phyloP scores from a whole-genome alignment of 2,888 invertebrate genomes.

The Ormyrus labotus region DNA sequence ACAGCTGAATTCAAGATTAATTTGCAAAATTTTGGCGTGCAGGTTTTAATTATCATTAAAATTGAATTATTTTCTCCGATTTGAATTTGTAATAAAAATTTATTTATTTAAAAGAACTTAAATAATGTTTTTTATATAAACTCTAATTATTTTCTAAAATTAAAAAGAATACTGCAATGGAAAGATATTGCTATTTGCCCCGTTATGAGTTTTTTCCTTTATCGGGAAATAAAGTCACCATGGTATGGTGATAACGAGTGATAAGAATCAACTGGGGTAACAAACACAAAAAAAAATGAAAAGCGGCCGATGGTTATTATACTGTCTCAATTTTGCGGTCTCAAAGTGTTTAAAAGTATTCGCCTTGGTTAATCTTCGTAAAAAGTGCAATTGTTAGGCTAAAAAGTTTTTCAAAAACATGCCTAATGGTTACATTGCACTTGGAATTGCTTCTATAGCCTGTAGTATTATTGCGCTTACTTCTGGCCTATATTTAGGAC shows the following conservation, averaged over 20 bases:
- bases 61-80: too few relatives aligned
- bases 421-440: not conserved
- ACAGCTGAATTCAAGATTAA: too few relatives aligned
- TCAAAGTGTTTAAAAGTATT: too few relatives aligned
- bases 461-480: not conserved
- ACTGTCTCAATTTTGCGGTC: too few relatives aligned
- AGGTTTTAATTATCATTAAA: too few relatives aligned
- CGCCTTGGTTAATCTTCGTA: not conserved
- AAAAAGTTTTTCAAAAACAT: not conserved
- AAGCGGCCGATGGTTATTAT: not conserved
- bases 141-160: too few relatives aligned
- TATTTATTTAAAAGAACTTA: too few relatives aligned
- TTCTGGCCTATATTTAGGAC: constrained; percentile 6
- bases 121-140: too few relatives aligned
- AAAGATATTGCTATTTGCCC: not conserved
- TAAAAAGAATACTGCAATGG: too few relatives aligned
- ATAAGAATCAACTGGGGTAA: not conserved
- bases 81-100: too few relatives aligned
- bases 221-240: not conserved
- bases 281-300: not conserved
- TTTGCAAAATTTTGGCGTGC: too few relatives aligned
- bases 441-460: not conserved
- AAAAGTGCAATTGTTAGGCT: not conserved
- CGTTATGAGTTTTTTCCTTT: constrained; percentile 7
- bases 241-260: not conserved